Evolutionary conservation across 2,888 invertebrate genomes (phyloP), one percentile per base, ranked within the genome.

Genomic region (Hoplodrina blanda): DNA sequence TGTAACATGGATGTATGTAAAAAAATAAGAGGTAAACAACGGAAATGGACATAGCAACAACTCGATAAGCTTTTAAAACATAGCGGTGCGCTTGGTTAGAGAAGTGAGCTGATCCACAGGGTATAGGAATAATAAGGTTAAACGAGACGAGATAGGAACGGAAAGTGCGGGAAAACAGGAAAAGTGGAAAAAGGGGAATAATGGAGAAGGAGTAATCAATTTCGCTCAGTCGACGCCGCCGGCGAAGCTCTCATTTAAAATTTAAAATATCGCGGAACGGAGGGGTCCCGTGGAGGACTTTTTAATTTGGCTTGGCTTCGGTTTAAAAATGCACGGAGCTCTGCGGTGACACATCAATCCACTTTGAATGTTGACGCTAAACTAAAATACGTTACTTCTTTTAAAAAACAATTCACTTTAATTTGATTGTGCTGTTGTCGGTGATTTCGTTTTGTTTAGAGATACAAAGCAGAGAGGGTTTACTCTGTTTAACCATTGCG

Each of bases 141-240:
- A 94, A 93, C 91, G 94, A 91, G 91, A 92, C 90, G 92, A 92
- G 91, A 93, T 93, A 92, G 90, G 89, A 91, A 89, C 86, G 90
- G 93, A 89, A 92, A 93, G 89, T 88, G 90, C 91, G 90, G 92
- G 89, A 90, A 91, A 93, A 91, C 88, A 90, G 88, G 91, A 91
- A 93, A 94, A 92, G 91, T 92, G 92, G 93, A 92, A 95, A 94
- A 95, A 94, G 94, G 92, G 94, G 94, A 95, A 95, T 95, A 95
- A 95, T 95, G 92, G 94, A 92, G 94, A 94, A 94, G 92, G 94
- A 95, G 95, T 95, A 96, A 96, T 96, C 96, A 96, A 96, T 96
- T 95, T 95, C 93, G 93, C 92, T 93, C 94, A 94, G 95, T 94
- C 93, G 92, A 89, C 92, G 92, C 91, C 91, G 92, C 90, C 92